These are phyloP conservation scores for Calliphora vomitoria DNA, from an alignment of 2,888 invertebrate species.

Conservation along the genomic window DNA sequence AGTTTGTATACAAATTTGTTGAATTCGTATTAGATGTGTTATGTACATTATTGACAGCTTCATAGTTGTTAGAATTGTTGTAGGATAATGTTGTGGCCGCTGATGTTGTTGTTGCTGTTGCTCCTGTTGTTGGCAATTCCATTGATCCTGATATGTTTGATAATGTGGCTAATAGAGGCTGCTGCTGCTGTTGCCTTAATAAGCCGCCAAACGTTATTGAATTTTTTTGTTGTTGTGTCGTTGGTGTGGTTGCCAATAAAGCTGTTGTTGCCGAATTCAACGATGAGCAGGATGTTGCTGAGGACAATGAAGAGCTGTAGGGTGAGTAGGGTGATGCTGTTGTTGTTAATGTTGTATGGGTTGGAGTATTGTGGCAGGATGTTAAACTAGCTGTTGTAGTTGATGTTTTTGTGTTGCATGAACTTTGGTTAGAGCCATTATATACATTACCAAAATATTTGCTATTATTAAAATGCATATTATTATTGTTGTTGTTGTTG, in stretches of 20 bases:
- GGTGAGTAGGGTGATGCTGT: conserved; percentile 3
- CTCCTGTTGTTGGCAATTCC: conserved; percentile 33
- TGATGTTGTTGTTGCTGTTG: conserved; percentile 8
- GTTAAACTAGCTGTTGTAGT: conserved; percentile 15
- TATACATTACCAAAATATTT: conserved; percentile 60
- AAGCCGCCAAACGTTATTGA: conserved; percentile 61
- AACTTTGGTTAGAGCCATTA: conserved; percentile 58
- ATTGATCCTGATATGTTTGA: conserved; percentile 19
- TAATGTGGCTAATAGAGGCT: conserved; percentile 37
- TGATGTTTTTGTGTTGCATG: conserved; percentile 13
- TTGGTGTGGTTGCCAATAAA: conserved; percentile 56
- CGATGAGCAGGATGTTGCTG: conserved; percentile 14
- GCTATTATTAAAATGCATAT: conserved; percentile 54
- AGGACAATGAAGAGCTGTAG: neutral
- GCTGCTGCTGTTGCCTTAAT: conserved; percentile 39
- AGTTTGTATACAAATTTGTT: conserved; percentile 53
- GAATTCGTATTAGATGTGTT: conserved; percentile 51
- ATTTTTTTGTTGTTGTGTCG: conserved; percentile 42
- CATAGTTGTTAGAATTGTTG: conserved; percentile 49
- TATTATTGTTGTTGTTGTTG: conserved; percentile 27
- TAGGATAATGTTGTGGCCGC: conserved; percentile 22
- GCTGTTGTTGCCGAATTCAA: conserved; percentile 28
- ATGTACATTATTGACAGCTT: conserved; percentile 67
- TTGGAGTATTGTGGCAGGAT: conserved; percentile 46
- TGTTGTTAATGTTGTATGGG: conserved; percentile 4